Base-by-base conservation (phyloP, 2,888 invertebrate genomes). In the Ischnus inquisitorius region DNA sequence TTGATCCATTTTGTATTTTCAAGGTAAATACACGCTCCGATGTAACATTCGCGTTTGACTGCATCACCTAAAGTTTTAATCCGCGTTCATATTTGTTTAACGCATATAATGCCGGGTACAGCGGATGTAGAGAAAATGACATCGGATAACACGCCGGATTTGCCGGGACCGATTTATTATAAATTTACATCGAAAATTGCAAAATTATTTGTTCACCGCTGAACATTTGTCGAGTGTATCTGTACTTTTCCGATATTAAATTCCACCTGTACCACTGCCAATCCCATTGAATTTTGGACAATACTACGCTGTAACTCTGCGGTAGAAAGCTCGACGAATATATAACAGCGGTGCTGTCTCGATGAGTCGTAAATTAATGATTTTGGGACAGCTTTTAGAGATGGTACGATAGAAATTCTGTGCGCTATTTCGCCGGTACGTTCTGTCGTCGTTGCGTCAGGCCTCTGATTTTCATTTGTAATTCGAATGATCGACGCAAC, bases 1-100 rank as follows among this genome's bases (percentile, higher is more conserved):
- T 22, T 68, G 39, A 8, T 25, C 12, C 28, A 14, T 34, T n/a
- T 43, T 22, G 64, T 75, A 57, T n/a, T 60, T 8, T 2, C 8
- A 6, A 8, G 25, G 3, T 67, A 25, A 39, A 28, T 34, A 34
- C 2, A 22, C 10, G 69, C n/a, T 12, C 41, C 19, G n/a, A n/a
- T 28, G 19, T 28, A 19, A 41, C 14, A 74, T 54, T 22, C 28
- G 54, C 28, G 65, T 62, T 74, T 22, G 48, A 68, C 46, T 28
- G 57, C 57, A 16, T 75, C 51, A 48, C 34, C 28, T 43, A 48
- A 43, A 54, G 41, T 12, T 51, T 28, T 43, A 60, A 67, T 22
- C 43, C 39, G 43, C 22, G 60, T 60, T 60, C 25, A 28, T 71
- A 76, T 79, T 83, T 76, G 67, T 71, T 79, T 48, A 46, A 72